These are phyloP conservation scores for Porites divaricata DNA, from an alignment of 92 coral and sea anemone genomes.

Conservation along the genomic window DNA sequence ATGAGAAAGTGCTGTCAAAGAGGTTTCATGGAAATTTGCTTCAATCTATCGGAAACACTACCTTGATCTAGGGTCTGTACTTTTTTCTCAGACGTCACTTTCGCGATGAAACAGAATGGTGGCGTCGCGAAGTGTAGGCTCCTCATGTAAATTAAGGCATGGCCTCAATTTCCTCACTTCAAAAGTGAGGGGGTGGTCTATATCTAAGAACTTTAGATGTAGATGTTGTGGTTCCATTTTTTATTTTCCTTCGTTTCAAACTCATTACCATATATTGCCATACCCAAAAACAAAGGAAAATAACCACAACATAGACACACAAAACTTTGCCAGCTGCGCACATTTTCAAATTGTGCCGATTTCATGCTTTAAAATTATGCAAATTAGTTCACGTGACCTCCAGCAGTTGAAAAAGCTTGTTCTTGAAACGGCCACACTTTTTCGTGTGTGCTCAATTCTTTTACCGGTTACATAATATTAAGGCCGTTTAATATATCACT, in stretches of 20 bases:
- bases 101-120: too few relatives aligned
- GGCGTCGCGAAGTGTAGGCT: too few relatives aligned
- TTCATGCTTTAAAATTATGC: neutral
- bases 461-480: constrained; percentile 13
- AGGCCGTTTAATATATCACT: neutral
- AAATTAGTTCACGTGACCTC: constrained; percentile 32
- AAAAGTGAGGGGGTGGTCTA: neutral
- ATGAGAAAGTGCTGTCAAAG: neutral
- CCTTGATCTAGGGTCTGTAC: too few relatives aligned
- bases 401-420: constrained; percentile 14
- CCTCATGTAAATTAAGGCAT: neutral
- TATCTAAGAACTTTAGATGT: neutral
- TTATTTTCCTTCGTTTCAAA: too few relatives aligned
- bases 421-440: neutral
- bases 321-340: constrained; percentile 9
- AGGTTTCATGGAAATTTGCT: neutral
- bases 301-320: too few relatives aligned
- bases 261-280: too few relatives aligned
- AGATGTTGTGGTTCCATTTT: too few relatives aligned
- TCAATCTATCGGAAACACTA: too few relatives aligned
- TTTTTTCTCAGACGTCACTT: too few relatives aligned
- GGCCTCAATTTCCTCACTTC: neutral
- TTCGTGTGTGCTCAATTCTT: constrained; percentile 3
- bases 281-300: too few relatives aligned
- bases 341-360: neutral